A percentile compares a stretch with the other conserved stretches of the same genome.
Conservation (phyloP, 2,113 vertebrate species). For the Urocitellus parryii region DNA sequence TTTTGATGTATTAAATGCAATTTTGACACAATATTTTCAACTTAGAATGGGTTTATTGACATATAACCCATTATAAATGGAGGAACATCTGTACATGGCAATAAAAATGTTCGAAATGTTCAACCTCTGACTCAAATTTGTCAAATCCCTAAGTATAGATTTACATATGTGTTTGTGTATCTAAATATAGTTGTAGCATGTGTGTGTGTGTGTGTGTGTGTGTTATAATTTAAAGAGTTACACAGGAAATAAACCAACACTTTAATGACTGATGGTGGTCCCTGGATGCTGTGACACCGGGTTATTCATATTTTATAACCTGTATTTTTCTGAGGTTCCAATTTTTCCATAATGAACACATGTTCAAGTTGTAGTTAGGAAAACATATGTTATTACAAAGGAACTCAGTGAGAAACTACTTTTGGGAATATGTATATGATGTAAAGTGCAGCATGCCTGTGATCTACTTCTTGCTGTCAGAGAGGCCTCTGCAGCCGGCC, state of each 20-base stretch:
- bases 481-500: not conserved
- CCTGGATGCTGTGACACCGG: not conserved
- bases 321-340: not conserved
- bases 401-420: constrained; percentile 40
- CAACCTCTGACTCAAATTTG: not conserved
- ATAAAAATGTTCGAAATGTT: constrained; percentile 12
- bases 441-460: not conserved
- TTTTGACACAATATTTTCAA: not conserved
- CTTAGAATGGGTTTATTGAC: not conserved
- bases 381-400: not conserved
- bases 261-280: not conserved
- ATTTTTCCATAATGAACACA: constrained; percentile 3
- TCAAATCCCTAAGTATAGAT: not conserved
- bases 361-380: constrained; percentile 4
- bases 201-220: not conserved
- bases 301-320: constrained; percentile 13
- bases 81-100: not conserved
- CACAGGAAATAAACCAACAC: not conserved
- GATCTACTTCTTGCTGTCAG: not conserved
- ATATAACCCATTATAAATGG: not conserved
- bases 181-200: no score
- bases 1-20: not conserved
- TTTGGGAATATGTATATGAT: not conserved
- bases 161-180: not conserved
- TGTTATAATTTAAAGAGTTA: not conserved